A percentile compares a stretch with the other conserved stretches of the same genome.
These are phyloP conservation scores for Polypedilum pembai DNA, from an alignment of 1,140 invertebrate genomes.

Conservation along the genomic window DNA sequence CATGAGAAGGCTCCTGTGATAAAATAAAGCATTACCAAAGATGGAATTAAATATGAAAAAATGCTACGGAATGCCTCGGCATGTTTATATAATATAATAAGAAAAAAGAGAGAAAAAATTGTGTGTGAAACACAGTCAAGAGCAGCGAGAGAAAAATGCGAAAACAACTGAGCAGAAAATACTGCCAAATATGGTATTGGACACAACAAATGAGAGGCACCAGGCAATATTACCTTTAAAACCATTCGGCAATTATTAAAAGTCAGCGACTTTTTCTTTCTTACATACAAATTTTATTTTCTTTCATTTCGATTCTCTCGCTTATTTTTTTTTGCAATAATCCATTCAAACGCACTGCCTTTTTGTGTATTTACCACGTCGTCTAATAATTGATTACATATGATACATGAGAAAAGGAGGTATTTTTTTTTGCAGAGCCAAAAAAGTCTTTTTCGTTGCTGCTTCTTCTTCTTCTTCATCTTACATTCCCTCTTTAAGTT, in stretches of 20 bases:
- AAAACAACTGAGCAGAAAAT: slow-evolving; percentile 23
- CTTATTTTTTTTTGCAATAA: neutral
- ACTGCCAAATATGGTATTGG: slow-evolving; percentile 25
- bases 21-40: slow-evolving; percentile 21
- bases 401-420: neutral
- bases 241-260: slow-evolving; percentile 27
- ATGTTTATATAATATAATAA: slow-evolving; percentile 23
- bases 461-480: neutral
- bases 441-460: too few relatives aligned
- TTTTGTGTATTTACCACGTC: neutral
- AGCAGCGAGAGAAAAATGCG: slow-evolving; percentile 16
- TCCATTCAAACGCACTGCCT: slow-evolving; percentile 1
- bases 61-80: slow-evolving; percentile 9
- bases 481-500: neutral
- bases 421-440: too few relatives aligned
- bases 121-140: slow-evolving; percentile 22
- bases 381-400: slow-evolving; percentile 15
- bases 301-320: neutral
- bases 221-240: slow-evolving; percentile 23
- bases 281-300: neutral
- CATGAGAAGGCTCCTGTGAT: slow-evolving; percentile 25
- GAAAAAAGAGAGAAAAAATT: slow-evolving; percentile 20
- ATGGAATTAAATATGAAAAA: slow-evolving; percentile 23
- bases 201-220: slow-evolving; percentile 20
- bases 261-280: slow-evolving; percentile 21